phyloP scores from a whole-genome alignment of 2,888 invertebrate species.

The Zaprionus obscuricornis region DNA sequence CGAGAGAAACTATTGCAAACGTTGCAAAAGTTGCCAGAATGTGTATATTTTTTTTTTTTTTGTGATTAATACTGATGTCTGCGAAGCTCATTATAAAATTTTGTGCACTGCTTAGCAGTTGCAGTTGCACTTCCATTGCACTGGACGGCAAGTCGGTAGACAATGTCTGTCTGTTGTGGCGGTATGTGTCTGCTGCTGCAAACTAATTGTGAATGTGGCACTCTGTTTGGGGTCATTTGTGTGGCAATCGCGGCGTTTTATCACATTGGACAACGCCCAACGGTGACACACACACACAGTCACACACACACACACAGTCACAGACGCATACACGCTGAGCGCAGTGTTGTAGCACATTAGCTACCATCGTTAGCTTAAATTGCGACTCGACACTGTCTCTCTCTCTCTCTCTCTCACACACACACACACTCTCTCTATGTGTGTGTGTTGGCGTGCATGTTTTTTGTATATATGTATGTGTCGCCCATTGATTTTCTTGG shows the following conservation, averaged over 20 bases:
- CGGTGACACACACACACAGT: too few species aligned
- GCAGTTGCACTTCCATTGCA: constrained; percentile 17
- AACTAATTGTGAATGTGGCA: constrained; percentile 20
- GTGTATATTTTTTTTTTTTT: too few species aligned
- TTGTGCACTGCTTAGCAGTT: too few species aligned
- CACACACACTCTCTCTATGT: background rate
- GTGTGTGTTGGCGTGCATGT: background rate
- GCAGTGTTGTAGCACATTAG: constrained; percentile 32
- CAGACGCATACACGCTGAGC: too few species aligned
- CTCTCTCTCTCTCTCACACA: too few species aligned
- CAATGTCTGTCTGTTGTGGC: too few species aligned
- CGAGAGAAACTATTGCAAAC: too few species aligned
- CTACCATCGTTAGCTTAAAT: constrained; percentile 25
- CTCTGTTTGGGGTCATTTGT: constrained; percentile 40
- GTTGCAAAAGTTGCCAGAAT: too few species aligned
- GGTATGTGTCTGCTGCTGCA: constrained; percentile 3
- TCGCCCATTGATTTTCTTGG: constrained; percentile 68
- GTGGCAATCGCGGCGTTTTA: constrained; percentile 42
- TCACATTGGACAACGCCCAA: constrained; percentile 48
- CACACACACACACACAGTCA: too few species aligned
- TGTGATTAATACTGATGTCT: too few species aligned
- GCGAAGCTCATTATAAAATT: too few species aligned
- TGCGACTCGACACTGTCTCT: too few species aligned
- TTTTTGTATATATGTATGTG: constrained; percentile 14
- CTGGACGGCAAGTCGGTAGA: background rate